Evolutionary conservation across 2,888 invertebrate genomes (phyloP).

Genomic region (Oscheius sp.): DNA sequence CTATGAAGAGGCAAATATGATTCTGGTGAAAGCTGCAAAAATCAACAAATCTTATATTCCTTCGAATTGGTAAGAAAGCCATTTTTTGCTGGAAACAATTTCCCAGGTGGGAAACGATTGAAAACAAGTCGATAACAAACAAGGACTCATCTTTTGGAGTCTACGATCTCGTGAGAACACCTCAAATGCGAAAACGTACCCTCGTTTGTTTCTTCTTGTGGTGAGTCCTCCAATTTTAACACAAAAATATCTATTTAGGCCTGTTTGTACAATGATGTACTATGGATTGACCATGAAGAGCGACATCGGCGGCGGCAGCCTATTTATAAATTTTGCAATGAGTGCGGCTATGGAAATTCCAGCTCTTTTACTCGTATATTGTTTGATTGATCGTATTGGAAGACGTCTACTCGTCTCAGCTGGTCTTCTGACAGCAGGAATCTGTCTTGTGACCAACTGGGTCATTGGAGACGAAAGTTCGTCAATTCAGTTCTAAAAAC

Average conservation of each 20-base stretch:
- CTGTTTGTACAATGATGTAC: conserved; percentile 85
- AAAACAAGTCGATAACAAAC: conserved; percentile 17
- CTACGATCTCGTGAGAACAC: conserved; percentile 49
- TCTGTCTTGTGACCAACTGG: conserved; percentile 46
- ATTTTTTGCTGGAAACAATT: conserved; percentile 11
- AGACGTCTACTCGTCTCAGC: conserved; percentile 55
- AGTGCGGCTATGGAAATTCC: conserved; percentile 73
- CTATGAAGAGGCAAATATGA: conserved; percentile 64
- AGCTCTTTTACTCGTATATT: conserved; percentile 68
- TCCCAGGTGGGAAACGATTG: conserved; percentile 35
- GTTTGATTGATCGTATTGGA: conserved; percentile 52
- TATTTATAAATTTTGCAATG: conserved; percentile 84
- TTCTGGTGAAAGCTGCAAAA: conserved; percentile 59
- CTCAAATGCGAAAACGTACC: conserved; percentile 49
- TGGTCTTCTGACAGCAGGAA: conserved; percentile 45
- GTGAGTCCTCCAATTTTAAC: conserved; percentile 25
- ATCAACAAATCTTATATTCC: conserved; percentile 59
- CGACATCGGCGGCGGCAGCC: conserved; percentile 80
- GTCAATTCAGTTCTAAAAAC: background rate
- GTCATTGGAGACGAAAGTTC: conserved; percentile 36
- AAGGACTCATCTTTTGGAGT: conserved; percentile 44
- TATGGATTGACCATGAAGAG: conserved; percentile 87
- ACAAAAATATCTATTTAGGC: conserved; percentile 72
- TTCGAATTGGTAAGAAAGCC: conserved; percentile 53
- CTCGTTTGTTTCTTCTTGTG: conserved; percentile 51